Conservation (phyloP, 35 echinoderm and acorn worm species). For the Holothuria glaberrima region DNA sequence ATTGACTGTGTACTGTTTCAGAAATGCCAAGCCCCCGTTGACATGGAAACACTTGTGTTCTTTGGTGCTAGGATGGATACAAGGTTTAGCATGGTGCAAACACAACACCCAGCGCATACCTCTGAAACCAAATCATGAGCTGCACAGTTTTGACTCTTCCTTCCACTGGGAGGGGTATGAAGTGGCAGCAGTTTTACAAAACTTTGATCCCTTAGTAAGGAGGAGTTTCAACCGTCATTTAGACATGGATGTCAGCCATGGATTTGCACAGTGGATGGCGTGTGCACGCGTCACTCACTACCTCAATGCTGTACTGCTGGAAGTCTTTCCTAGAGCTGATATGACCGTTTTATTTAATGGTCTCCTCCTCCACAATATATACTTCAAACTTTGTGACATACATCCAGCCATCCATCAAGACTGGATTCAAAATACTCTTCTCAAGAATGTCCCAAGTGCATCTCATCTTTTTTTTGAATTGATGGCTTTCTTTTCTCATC, state of each 20-base stretch:
- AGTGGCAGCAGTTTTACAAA: slow-evolving; percentile 9
- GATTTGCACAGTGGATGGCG: slow-evolving; percentile 63
- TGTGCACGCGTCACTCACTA: slow-evolving; percentile 42
- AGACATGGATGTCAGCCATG: slow-evolving; percentile 47
- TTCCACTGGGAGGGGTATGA: slow-evolving; percentile 12
- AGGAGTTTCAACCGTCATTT: background rate
- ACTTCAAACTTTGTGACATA: slow-evolving; percentile 12
- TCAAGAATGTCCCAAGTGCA: background rate
- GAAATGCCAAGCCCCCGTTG: slow-evolving; percentile 6
- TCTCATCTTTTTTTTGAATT: slow-evolving; percentile 6
- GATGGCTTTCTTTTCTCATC: slow-evolving; percentile 13
- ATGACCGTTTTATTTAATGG: slow-evolving; percentile 79
- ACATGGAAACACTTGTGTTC: slow-evolving; percentile 25
- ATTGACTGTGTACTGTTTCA: slow-evolving; percentile 47
- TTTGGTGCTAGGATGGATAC: slow-evolving; percentile 55
- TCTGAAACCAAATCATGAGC: background rate
- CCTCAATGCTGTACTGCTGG: slow-evolving; percentile 60
- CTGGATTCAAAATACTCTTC: background rate
- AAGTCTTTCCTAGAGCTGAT: slow-evolving; percentile 46
- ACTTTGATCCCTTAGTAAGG: slow-evolving; percentile 24
- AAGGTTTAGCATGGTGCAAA: slow-evolving; percentile 37
- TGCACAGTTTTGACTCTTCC: background rate
- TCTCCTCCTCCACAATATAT: slow-evolving; percentile 58
- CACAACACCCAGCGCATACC: background rate
- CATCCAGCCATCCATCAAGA: background rate